Evolutionary conservation across 2,888 invertebrate species (phyloP).

Genomic region (Acronicta alni): DNA sequence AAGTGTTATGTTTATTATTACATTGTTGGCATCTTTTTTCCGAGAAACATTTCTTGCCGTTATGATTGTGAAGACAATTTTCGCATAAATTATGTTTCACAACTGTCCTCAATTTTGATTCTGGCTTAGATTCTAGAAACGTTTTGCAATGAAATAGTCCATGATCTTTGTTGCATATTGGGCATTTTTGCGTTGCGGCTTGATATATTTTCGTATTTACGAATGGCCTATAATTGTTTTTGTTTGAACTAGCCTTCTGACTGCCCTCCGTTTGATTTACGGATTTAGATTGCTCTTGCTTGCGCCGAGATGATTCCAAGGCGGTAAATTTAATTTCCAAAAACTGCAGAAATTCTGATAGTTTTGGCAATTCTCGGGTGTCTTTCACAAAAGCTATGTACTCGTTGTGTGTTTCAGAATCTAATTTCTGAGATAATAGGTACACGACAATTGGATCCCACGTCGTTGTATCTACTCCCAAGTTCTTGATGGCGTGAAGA

Average conservation of each 20-base stretch:
- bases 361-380: not conserved
- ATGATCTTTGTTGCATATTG: not conserved
- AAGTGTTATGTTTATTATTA: constrained; percentile 1
- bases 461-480: constrained; percentile 5
- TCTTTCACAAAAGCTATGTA: not conserved
- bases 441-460: constrained; percentile 5
- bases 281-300: too few species aligned
- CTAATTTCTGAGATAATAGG: constrained; percentile 1
- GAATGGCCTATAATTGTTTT: not conserved
- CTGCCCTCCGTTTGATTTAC: too few species aligned
- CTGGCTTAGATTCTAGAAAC: not conserved
- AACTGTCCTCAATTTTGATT: not conserved
- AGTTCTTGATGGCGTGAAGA: constrained; percentile 11
- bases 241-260: not conserved
- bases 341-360: constrained; percentile 2
- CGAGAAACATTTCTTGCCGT: constrained; percentile 7
- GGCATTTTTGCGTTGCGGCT: not conserved
- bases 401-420: not conserved
- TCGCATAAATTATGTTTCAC: constrained; percentile 2
- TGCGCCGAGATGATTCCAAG: not conserved
- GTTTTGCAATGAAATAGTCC: not conserved
- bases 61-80: constrained; percentile 12
- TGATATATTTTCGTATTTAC: not conserved
- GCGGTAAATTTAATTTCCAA: constrained; percentile 8
- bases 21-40: constrained; percentile 12